Evolutionary conservation across 2,888 invertebrate species (phyloP).

Genomic region (Noctua janthe): DNA sequence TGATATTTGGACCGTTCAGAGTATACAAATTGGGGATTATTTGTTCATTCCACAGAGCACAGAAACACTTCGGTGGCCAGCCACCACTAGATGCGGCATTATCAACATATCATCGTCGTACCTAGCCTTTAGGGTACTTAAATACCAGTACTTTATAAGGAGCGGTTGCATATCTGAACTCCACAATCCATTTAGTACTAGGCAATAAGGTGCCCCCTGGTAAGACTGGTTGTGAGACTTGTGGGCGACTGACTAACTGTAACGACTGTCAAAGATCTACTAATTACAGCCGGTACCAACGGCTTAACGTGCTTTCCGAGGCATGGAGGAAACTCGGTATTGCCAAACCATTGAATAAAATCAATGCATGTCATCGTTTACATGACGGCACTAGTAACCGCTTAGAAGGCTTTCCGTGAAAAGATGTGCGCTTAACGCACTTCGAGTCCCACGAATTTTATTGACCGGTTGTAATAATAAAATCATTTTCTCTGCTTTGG

Average conservation of each 20-base stretch:
- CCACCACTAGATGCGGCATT: too few relatives aligned
- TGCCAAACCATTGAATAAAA: neutral
- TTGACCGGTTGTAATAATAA: neutral
- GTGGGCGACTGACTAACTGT: neutral
- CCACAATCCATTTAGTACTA: neutral
- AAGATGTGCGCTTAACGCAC: neutral
- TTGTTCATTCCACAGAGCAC: slow-evolving; percentile 29
- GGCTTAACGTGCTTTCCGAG: neutral
- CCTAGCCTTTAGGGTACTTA: neutral
- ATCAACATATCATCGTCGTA: neutral
- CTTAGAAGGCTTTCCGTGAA: neutral
- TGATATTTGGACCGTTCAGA: slow-evolving; percentile 63
- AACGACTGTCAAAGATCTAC: neutral
- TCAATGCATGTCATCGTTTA: neutral
- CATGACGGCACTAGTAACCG: neutral
- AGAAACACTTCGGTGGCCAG: neutral
- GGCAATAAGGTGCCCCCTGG: neutral
- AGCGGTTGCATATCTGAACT: neutral
- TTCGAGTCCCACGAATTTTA: neutral
- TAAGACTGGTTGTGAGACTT: neutral
- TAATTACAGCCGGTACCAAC: neutral
- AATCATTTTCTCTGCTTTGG: neutral
- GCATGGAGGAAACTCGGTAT: neutral
- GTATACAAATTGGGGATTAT: slow-evolving; percentile 64
- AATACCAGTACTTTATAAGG: neutral